Base-by-base conservation (phyloP, 2,797 vertebrate species). In the Coluber constrictor region DNA sequence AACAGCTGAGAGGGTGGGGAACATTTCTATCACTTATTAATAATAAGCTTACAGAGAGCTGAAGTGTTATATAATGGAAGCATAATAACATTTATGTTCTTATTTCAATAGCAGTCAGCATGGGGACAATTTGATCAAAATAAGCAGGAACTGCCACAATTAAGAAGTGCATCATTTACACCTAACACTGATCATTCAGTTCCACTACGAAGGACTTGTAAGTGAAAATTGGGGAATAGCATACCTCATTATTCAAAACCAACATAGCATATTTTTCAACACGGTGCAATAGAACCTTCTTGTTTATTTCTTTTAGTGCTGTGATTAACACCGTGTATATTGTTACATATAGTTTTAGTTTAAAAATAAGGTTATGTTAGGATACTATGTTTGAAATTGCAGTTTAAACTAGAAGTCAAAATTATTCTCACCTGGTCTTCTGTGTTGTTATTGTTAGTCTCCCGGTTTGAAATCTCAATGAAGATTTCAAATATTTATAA, bases 121-220 rank as follows among this genome's bases (percentile, higher is more conserved):
- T 99, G 99, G 99, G 98, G 99, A 74, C 99, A 99, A 92, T 99
- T 98, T 95, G 99, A 99, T 89, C 97, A 97, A 89, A 98, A 98
- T n/a, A 98, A 98, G 95, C 98, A 98, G 95, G 98, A 98, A n/a
- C 98, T 98, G 87, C 98, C 97, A 23, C 94, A 98, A 88, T 93
- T 95, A 12, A 98, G 96, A 95, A 98, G 98, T 95, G 95, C 98
- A 66, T 93, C 97, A 0, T 94, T 98, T 90, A 96, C 98, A 61
- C 94, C 98, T 37, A 98, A 96, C 5, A 94, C 98, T 32, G 95
- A 98, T 89, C 97, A 98, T 94, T 98, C 98, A 32, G 97, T 98
- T 89, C 94, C 98, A 93, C 95, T 98, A 90, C 98, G 98, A 94
- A 98, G 98, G 95, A 98, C 98, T 2, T 98, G 99, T 99, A 97